Conservation (phyloP, 1,140 invertebrate species). For the Amyelois transitella region DNA sequence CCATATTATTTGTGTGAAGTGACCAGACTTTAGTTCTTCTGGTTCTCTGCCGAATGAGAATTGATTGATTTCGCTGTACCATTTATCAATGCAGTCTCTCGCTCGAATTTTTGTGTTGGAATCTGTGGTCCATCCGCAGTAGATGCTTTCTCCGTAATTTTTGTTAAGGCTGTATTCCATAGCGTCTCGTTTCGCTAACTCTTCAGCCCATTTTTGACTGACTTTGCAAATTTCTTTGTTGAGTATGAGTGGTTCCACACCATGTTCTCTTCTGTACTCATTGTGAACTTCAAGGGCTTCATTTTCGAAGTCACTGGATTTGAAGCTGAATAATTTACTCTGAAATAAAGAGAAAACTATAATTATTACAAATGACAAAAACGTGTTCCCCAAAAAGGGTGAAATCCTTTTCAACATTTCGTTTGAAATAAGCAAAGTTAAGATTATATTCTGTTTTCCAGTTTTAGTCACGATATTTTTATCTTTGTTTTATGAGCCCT, state of each 20-base stretch:
- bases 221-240: constrained; percentile 71
- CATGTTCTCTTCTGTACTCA: constrained; percentile 84
- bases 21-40: constrained; percentile 77
- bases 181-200: constrained; percentile 80
- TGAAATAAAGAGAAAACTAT: constrained; percentile 33
- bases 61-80: constrained; percentile 81
- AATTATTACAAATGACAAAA: too few species aligned
- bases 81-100: constrained; percentile 79
- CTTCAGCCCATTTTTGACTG: constrained; percentile 85
- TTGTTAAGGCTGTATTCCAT: constrained; percentile 78
- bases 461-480: too few species aligned
- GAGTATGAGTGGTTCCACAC: constrained; percentile 73
- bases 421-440: too few species aligned
- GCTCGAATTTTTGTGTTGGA: constrained; percentile 78
- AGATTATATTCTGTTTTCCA: too few species aligned
- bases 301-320: constrained; percentile 72
- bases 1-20: constrained; percentile 87
- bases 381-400: too few species aligned
- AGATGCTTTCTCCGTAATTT: constrained; percentile 77
- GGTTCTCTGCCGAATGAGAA: constrained; percentile 77
- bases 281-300: constrained; percentile 85
- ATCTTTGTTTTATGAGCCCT: too few species aligned
- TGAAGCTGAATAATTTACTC: constrained; percentile 60
- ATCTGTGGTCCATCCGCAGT: constrained; percentile 82
- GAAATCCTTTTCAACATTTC: too few species aligned